phyloP scores from a whole-genome alignment of 2,797 vertebrate species.

The Podargus strigoides region DNA sequence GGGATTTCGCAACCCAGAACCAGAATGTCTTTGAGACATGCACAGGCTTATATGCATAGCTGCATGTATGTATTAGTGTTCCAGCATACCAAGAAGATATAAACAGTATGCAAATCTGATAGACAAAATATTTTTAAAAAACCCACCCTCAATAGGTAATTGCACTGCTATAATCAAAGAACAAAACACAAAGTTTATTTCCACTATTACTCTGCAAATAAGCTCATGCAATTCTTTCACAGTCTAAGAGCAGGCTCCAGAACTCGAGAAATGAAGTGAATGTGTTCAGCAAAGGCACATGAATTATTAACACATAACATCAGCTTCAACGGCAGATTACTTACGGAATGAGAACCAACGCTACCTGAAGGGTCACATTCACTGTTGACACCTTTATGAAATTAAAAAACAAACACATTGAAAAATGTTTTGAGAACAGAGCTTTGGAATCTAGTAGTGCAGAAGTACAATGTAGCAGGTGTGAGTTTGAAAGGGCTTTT shows the following conservation, averaged over 20 bases:
- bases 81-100: neutral
- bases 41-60: neutral
- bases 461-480: neutral
- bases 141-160: fast-evolving
- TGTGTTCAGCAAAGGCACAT: neutral
- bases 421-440: neutral
- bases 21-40: neutral
- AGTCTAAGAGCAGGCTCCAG: neutral
- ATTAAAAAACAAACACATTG: constrained; percentile 41
- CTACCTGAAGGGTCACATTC: constrained; percentile 84
- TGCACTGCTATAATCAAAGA: neutral
- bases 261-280: neutral
- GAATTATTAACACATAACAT: neutral
- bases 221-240: neutral
- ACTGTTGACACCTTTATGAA: constrained; percentile 44
- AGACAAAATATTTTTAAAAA: neutral
- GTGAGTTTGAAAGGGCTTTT: neutral
- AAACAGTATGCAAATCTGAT: neutral
- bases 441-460: neutral
- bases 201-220: neutral
- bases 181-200: neutral
- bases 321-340: constrained; percentile 39
- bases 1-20: neutral
- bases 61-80: neutral
- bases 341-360: constrained; percentile 75